Evolutionary conservation across 2,113 vertebrate genomes (phyloP).

Genomic region (Bos taurus): DNA sequence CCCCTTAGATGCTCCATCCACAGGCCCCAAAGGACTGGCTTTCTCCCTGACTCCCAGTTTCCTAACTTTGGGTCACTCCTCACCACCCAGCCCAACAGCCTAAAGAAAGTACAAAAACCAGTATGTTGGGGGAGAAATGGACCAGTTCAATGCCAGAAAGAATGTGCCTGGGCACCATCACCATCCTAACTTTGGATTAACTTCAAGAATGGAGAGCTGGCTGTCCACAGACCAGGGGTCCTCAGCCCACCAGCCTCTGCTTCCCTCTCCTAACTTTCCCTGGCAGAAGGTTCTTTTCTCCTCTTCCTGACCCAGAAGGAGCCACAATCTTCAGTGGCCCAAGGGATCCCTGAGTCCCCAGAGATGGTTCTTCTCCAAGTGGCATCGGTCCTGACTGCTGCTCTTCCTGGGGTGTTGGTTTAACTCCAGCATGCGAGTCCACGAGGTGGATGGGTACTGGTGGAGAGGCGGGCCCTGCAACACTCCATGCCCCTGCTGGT

Average conservation of each 20-base stretch:
- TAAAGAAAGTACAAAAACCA: background rate
- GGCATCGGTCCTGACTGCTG: background rate
- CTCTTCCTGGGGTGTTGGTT: constrained; percentile 18
- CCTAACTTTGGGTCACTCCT: background rate
- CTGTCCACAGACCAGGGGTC: background rate
- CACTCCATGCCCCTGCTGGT: background rate
- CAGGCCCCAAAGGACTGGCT: background rate
- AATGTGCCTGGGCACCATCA: too few relatives aligned
- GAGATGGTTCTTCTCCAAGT: background rate
- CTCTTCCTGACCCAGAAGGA: background rate
- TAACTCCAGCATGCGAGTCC: fast-evolving
- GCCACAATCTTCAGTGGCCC: background rate
- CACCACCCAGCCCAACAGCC: background rate
- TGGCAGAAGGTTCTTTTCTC: background rate
- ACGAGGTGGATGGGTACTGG: background rate
- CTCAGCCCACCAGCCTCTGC: background rate
- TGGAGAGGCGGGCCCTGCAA: background rate
- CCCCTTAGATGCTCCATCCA: fast-evolving
- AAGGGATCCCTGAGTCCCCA: background rate
- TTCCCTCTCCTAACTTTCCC: background rate
- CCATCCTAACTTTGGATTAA: background rate
- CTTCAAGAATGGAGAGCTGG: background rate
- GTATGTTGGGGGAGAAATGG: background rate
- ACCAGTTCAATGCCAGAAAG: background rate
- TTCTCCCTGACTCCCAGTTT: background rate